Percentiles rank a stretch among this genome's conserved stretches.
These are phyloP conservation scores for Lemur catta DNA, from an alignment of 2,797 vertebrate genomes.

Conservation along the genomic window DNA sequence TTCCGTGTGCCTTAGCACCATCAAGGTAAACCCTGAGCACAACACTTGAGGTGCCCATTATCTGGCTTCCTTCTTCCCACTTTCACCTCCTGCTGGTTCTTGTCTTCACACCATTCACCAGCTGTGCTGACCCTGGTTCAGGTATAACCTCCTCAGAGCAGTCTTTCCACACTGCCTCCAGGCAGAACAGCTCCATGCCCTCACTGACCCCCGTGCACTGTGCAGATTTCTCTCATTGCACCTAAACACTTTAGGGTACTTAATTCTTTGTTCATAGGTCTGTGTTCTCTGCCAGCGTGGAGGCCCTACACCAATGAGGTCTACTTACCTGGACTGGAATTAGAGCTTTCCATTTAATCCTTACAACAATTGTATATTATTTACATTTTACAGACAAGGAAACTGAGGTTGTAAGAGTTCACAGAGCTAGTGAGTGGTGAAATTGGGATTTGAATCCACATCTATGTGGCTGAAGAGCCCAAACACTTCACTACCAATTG, in stretches of 20 bases:
- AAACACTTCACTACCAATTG: neutral
- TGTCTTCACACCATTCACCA: neutral
- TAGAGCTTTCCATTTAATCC: neutral
- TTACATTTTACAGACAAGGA: neutral
- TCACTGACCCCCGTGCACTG: neutral
- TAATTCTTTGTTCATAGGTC: neutral
- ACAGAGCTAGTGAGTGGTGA: neutral
- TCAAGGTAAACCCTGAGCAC: neutral
- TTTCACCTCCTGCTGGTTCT: neutral
- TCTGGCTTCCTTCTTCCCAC: neutral
- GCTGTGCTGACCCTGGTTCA: neutral
- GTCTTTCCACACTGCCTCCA: neutral
- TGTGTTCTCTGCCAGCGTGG: accelerated
- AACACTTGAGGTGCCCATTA: accelerated
- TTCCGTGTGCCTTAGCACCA: no score
- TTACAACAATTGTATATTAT: neutral
- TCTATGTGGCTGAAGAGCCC: neutral
- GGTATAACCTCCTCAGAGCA: neutral
- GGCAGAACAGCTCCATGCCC: neutral
- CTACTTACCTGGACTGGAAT: no score
- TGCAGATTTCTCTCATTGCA: neutral
- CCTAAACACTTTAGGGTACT: no score
- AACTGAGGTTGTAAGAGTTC: neutral
- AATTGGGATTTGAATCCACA: neutral
- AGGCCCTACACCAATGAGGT: no score